Percentiles rank a stretch among this genome's conserved stretches.
These are phyloP conservation scores for Gila robusta DNA, from an alignment of 2,797 vertebrate genomes.

Conservation along the genomic window DNA sequence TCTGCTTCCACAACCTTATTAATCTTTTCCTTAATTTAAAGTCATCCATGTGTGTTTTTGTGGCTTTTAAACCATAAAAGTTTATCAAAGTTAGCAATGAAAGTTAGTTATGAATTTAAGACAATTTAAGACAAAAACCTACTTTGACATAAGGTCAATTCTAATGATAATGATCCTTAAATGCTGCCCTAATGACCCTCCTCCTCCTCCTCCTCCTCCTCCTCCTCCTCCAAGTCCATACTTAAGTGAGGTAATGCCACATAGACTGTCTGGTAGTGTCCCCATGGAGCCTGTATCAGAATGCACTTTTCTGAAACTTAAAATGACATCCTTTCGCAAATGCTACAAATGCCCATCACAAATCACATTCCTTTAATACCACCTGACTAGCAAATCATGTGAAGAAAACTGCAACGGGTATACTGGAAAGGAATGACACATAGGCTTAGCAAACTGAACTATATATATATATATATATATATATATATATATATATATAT, in stretches of 20 bases:
- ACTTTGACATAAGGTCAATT: background rate
- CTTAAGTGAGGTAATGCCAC: background rate
- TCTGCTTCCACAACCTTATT: constrained; percentile 42
- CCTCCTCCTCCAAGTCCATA: background rate
- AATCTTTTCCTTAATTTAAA: constrained; percentile 54
- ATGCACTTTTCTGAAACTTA: background rate
- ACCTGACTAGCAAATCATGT: background rate
- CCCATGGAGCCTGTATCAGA: background rate
- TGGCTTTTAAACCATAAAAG: background rate
- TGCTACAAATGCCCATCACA: background rate
- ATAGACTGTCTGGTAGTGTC: background rate
- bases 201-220: background rate
- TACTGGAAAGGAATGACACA: background rate
- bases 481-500: no score
- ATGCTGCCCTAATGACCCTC: background rate
- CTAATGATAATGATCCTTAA: background rate
- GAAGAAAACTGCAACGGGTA: background rate
- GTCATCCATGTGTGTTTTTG: constrained; percentile 17
- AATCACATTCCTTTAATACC: background rate
- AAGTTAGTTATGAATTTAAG: background rate
- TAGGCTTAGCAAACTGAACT: no score
- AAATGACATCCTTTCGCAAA: background rate
- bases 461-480: no score
- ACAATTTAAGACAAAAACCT: background rate
- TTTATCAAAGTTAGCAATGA: background rate